Conservation (phyloP, 2,797 vertebrate genomes). For the Acipenser ruthenus region DNA sequence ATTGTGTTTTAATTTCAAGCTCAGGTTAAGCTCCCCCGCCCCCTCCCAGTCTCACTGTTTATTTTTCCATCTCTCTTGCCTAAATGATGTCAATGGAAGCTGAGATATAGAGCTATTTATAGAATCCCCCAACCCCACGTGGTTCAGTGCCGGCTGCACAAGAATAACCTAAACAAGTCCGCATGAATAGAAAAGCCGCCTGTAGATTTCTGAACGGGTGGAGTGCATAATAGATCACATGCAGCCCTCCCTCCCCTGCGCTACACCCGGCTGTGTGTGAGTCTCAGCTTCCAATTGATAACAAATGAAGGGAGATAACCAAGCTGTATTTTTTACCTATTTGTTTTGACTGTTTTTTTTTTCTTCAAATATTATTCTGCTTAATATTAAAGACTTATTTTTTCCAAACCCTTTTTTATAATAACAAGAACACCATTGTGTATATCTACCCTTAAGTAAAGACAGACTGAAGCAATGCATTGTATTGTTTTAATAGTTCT, state of each 20-base stretch:
- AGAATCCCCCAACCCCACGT: constrained; percentile 52
- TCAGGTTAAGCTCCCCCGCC: constrained; percentile 48
- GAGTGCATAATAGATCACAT: constrained; percentile 43
- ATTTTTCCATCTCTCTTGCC: constrained; percentile 61
- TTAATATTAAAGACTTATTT: too few species aligned
- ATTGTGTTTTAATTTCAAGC: constrained; percentile 59
- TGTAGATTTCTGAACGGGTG: constrained; percentile 60
- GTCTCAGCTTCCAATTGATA: constrained; percentile 13
- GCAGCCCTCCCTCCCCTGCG: constrained; percentile 19
- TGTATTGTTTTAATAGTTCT: too few species aligned
- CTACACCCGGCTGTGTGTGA: constrained; percentile 23
- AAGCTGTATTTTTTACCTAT: background rate
- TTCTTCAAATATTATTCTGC: too few species aligned
- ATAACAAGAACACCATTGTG: too few species aligned
- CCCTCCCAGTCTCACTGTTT: constrained; percentile 44
- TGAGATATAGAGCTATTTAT: constrained; percentile 68
- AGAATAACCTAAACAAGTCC: constrained; percentile 51
- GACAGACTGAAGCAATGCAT: too few species aligned
- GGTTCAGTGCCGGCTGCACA: constrained; percentile 49
- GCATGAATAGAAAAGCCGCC: constrained; percentile 49
- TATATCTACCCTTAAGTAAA: too few species aligned
- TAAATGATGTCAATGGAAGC: constrained; percentile 76
- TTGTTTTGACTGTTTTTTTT: too few species aligned
- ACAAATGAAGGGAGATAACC: constrained; percentile 2
- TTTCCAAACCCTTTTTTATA: too few species aligned